Base-by-base conservation (phyloP, 2,888 invertebrate species). In the Cryptocephalus moraei region DNA sequence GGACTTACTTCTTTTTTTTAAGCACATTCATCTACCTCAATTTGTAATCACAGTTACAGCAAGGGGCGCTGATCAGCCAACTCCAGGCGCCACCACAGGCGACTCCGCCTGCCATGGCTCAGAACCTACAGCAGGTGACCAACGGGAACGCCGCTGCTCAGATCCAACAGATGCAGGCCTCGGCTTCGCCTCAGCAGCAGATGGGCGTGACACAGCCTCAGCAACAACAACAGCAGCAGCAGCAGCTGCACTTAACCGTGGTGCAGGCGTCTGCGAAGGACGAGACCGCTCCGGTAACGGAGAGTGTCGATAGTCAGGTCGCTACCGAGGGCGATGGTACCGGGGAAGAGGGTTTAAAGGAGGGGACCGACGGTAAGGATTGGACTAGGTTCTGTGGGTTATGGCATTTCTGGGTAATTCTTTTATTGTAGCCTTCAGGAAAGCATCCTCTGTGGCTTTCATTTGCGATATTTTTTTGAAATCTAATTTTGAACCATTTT, bases 1-100 rank as follows among this genome's bases (percentile, higher is more conserved):
- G n/a, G 36, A 11, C 12, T 36, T 36, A 22, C 22, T 6, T 22
- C 22, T 22, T 6, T 22, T 22, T 2, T 6, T 22, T 22, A 22
- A n/a, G n/a, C n/a, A 4, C 22, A 22, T 6, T 22, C 3, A 22
- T 22, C n/a, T 22, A 22, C 22, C 22, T 6, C 22, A 22, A 22
- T 22, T 22, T 22, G 22, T 22, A 22, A 4, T 22, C 2, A 36
- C 36, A 53, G 55, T 46, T 53, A 12, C 55, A 55, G 12, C 72
- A 76, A 41, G 77, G 79, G 74, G 66, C 73, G 1, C 74, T 71
- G 39, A 71, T 76, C 67, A 57, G 70, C 8, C 70, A 70, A 51
- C 64, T 70, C 42, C 71, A 71, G 52, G 56, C 67, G 10, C 57
- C 64, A 4, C 57, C 58, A 8, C 46, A 63, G 10, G 36, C 36